Percentiles rank a stretch among this genome's conserved stretches.
Conservation (phyloP, 2,113 vertebrate genomes). For the Serilophus lunatus region DNA sequence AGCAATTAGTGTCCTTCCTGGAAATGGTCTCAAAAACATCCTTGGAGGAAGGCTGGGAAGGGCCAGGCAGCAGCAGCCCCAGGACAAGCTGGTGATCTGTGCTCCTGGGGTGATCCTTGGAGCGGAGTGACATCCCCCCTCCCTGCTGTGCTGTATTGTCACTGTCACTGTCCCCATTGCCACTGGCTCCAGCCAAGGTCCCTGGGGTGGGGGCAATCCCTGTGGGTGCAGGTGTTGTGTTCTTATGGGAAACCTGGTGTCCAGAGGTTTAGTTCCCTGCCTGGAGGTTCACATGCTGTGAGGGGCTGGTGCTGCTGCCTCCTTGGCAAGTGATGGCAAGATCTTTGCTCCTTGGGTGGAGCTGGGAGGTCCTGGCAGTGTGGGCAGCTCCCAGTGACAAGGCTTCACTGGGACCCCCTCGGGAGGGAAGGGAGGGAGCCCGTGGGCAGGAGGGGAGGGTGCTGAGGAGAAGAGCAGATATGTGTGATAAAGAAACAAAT, state of each 20-base stretch:
- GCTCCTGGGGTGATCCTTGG: background rate
- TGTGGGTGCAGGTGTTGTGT: accelerated
- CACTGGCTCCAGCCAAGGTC: background rate
- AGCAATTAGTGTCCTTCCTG: background rate
- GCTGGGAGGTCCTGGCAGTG: background rate
- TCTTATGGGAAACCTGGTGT: background rate
- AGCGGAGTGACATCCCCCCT: background rate
- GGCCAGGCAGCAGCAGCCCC: background rate
- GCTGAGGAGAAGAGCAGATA: background rate
- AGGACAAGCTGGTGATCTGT: accelerated
- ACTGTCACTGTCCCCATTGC: background rate
- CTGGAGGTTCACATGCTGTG: background rate
- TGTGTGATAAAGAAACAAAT: background rate
- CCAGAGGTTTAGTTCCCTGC: background rate
- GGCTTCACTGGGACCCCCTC: background rate
- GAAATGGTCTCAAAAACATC: background rate
- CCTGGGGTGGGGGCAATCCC: background rate
- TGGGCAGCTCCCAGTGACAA: background rate
- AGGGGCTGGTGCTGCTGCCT: background rate
- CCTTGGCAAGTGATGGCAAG: background rate
- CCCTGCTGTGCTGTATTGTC: background rate
- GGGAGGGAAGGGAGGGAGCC: background rate
- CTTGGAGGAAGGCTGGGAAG: background rate
- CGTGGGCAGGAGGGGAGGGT: background rate
- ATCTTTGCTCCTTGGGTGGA: background rate